Conservation (phyloP, 1,140 invertebrate species). For the Trichonephila clavata region DNA sequence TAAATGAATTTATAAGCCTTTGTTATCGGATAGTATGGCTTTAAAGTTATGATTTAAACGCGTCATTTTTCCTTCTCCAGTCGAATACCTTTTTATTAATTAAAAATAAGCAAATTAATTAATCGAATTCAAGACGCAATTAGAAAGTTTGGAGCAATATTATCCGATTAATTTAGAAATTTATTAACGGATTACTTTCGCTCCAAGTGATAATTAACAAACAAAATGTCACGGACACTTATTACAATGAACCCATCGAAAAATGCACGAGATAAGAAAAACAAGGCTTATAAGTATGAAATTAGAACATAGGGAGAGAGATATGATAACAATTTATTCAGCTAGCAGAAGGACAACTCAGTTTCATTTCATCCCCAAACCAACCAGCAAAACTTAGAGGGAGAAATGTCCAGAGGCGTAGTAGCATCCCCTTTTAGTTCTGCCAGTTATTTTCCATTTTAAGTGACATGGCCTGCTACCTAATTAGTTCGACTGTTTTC, state of each 20-base stretch:
- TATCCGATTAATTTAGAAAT: no score
- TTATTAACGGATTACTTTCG: neutral
- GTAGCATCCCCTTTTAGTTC: neutral
- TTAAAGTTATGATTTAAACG: no score
- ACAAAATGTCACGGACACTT: neutral
- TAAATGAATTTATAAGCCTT: no score
- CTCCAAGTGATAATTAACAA: neutral
- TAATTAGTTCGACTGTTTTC: slow-evolving; percentile 18
- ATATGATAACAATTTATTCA: neutral
- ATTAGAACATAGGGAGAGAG: neutral
- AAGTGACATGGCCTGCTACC: neutral
- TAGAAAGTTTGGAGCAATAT: no score
- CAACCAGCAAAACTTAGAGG: neutral
- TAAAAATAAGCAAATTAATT: no score
- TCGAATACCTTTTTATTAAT: no score
- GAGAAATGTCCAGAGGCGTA: neutral
- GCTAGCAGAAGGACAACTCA: neutral
- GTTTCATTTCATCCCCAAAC: neutral
- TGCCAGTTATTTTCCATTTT: slow-evolving; percentile 21
- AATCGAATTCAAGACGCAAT: no score
- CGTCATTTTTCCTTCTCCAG: no score
- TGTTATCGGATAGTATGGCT: no score
- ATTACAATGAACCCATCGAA: neutral
- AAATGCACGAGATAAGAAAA: neutral
- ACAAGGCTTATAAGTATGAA: neutral